Percentiles rank a stretch among this genome's conserved stretches.
These are phyloP conservation scores for Nanorana parkeri DNA, from an alignment of 2,113 vertebrate species.

Conservation along the genomic window DNA sequence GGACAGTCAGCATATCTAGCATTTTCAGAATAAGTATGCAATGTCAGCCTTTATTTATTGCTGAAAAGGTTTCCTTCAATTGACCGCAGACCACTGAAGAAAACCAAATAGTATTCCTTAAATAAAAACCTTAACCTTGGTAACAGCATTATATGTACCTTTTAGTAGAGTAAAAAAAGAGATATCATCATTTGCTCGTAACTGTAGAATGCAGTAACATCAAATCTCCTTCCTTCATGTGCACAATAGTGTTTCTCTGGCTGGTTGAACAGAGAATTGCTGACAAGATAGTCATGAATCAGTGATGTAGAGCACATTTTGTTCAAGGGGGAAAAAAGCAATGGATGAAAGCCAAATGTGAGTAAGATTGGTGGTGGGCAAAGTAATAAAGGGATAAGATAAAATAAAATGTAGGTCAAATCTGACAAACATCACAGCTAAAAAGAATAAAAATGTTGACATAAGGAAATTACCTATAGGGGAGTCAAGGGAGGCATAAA, in stretches of 20 bases:
- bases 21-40: no score
- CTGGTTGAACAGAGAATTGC: conserved; percentile 52
- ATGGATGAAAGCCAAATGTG: conserved; percentile 53
- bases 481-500: conserved; percentile 46
- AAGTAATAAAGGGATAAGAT: conserved; percentile 47
- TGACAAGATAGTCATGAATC: conserved; percentile 50
- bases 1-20: no score
- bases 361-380: conserved; percentile 33
- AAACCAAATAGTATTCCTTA: no score
- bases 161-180: conserved; percentile 7
- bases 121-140: no score
- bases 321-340: conserved; percentile 44
- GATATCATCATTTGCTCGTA: background rate
- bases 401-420: conserved; percentile 53
- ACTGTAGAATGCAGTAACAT: conserved; percentile 25
- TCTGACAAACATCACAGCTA: conserved; percentile 53
- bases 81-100: no score
- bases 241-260: conserved; percentile 33
- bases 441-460: conserved; percentile 51
- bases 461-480: conserved; percentile 54
- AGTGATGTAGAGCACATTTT: conserved; percentile 46
- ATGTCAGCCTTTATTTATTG: no score
- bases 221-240: conserved; percentile 40
- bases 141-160: background rate
- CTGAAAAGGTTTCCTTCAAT: no score